Conservation (phyloP, 2,797 vertebrate species). For the Urophycis tenuis region DNA sequence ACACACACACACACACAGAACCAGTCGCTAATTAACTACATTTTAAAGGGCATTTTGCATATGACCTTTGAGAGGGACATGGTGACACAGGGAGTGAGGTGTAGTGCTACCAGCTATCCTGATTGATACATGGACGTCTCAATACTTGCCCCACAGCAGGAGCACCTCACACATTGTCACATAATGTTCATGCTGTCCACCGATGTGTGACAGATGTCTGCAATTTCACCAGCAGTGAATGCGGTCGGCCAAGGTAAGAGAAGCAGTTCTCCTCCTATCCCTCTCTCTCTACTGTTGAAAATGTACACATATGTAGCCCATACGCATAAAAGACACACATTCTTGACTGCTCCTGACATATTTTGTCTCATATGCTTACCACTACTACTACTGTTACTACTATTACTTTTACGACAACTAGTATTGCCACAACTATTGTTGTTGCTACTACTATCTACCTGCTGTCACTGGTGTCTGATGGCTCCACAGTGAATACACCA, state of each 20-base stretch:
- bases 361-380: neutral
- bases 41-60: slow-evolving; percentile 53
- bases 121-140: neutral
- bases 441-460: neutral
- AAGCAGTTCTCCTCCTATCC: neutral
- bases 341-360: neutral
- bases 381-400: no score
- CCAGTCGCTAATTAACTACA: slow-evolving; percentile 26
- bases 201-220: neutral
- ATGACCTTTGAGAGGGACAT: slow-evolving; percentile 53
- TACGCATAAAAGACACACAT: neutral
- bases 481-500: no score
- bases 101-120: slow-evolving; percentile 3
- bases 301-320: neutral
- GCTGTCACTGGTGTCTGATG: neutral
- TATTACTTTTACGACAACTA: no score
- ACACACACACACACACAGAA: no score
- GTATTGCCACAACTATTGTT: no score
- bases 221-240: neutral
- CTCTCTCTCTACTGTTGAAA: neutral
- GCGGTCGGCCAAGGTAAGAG: neutral
- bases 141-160: neutral
- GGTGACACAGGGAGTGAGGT: slow-evolving; percentile 37
- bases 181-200: neutral
- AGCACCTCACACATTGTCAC: neutral